Percentiles rank a stretch among this genome's conserved stretches.
These are phyloP conservation scores for Gymnocypris eckloni DNA, from an alignment of 2,797 vertebrate genomes.

Conservation along the genomic window DNA sequence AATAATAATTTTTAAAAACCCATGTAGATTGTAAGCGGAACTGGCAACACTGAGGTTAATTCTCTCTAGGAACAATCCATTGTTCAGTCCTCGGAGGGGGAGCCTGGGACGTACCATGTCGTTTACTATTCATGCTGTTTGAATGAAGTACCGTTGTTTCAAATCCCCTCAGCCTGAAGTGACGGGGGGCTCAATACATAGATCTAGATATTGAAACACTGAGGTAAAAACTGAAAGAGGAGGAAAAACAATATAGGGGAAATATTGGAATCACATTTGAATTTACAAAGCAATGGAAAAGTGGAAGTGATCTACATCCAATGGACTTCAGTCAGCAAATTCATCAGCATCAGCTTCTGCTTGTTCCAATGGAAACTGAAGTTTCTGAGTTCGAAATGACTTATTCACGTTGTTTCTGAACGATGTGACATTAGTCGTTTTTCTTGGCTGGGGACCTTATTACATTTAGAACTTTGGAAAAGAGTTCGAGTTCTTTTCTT, in stretches of 20 bases:
- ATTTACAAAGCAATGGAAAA: slow-evolving; percentile 72
- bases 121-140: slow-evolving; percentile 70
- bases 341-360: slow-evolving; percentile 48
- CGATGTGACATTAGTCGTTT: slow-evolving; percentile 72
- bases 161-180: slow-evolving; percentile 62
- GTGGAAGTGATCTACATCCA: slow-evolving; percentile 68
- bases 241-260: neutral
- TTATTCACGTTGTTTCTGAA: slow-evolving; percentile 54
- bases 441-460: slow-evolving; percentile 25
- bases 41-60: slow-evolving; percentile 77
- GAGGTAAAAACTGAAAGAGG: slow-evolving; percentile 2
- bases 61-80: slow-evolving; percentile 69
- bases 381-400: slow-evolving; percentile 65
- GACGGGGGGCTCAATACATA: slow-evolving; percentile 54
- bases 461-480: slow-evolving; percentile 28
- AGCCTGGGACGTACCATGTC: slow-evolving; percentile 70
- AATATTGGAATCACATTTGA: slow-evolving; percentile 53
- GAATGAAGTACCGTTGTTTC: slow-evolving; percentile 77
- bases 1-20: too few relatives aligned
- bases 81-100: slow-evolving; percentile 66
- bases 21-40: slow-evolving; percentile 38
- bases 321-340: slow-evolving; percentile 49
- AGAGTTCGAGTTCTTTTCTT: slow-evolving; percentile 39
- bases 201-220: slow-evolving; percentile 46
- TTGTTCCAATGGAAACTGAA: slow-evolving; percentile 64